Percentiles rank a stretch among this genome's conserved stretches.
These are phyloP conservation scores for Plagiodera versicolora DNA, from an alignment of 2,888 invertebrate species.

Conservation along the genomic window DNA sequence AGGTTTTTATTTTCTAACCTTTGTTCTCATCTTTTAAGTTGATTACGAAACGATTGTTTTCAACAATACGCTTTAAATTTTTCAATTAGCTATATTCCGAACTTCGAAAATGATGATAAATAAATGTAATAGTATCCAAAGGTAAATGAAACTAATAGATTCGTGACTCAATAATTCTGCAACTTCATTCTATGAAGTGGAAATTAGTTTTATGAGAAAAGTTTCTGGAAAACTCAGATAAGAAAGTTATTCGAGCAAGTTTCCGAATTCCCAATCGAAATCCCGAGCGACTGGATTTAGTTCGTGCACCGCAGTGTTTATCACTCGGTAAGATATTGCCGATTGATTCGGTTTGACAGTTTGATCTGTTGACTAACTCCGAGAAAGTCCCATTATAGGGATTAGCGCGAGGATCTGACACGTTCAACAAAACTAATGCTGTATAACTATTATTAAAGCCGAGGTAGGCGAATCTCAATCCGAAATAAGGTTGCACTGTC, in stretches of 20 bases:
- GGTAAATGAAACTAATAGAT: neutral
- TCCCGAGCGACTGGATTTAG: neutral
- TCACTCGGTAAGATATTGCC: neutral
- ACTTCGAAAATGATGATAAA: too few species aligned
- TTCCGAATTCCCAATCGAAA: slow-evolving; percentile 1
- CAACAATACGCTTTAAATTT: too few species aligned
- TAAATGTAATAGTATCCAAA: neutral
- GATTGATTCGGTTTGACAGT: slow-evolving; percentile 1
- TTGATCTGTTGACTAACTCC: slow-evolving; percentile 1
- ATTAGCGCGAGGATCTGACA: slow-evolving; percentile 1
- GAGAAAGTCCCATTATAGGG: neutral
- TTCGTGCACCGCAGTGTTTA: neutral
- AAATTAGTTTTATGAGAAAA: slow-evolving; percentile 1
- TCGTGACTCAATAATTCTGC: neutral
- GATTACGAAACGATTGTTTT: too few species aligned
- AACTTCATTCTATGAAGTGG: neutral
- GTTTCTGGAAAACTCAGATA: slow-evolving; percentile 1
- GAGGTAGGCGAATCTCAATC: neutral
- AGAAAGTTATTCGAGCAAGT: slow-evolving; percentile 1
- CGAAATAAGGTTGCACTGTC: neutral
- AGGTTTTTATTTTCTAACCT: too few species aligned
- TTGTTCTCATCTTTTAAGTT: too few species aligned
- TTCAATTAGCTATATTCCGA: too few species aligned
- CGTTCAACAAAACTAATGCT: neutral
- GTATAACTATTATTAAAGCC: neutral